Conservation (phyloP, 2,888 invertebrate genomes). For the Pachymerium ferrugineum region DNA sequence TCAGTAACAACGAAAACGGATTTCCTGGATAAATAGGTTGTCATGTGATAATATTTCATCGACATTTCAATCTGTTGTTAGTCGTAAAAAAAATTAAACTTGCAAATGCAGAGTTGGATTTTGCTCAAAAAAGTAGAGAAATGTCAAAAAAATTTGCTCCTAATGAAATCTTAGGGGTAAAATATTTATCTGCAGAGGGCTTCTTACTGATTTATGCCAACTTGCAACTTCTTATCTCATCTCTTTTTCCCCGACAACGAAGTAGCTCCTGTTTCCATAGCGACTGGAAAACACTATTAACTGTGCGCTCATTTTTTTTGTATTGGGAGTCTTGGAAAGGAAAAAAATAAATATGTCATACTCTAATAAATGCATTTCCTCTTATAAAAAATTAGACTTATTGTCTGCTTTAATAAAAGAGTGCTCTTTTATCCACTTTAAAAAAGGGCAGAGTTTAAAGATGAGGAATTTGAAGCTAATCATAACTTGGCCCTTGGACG, state of each 20-base stretch:
- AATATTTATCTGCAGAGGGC: neutral
- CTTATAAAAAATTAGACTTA: too few relatives aligned
- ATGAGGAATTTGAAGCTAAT: conserved; percentile 5
- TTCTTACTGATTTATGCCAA: neutral
- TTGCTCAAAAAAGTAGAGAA: too few relatives aligned
- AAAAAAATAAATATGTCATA: neutral
- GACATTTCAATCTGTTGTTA: neutral
- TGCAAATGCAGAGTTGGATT: too few relatives aligned
- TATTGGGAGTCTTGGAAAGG: neutral
- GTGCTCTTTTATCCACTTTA: too few relatives aligned
- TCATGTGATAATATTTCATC: neutral
- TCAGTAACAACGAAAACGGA: neutral
- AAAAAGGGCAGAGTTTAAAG: neutral
- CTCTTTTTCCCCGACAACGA: neutral
- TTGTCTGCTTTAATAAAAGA: too few relatives aligned
- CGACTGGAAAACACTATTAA: neutral
- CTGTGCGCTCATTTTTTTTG: neutral
- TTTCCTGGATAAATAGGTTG: neutral
- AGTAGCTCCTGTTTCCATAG: neutral
- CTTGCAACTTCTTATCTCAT: neutral
- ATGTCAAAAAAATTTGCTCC: too few relatives aligned
- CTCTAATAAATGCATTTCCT: neutral
- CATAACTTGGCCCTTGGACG: neutral
- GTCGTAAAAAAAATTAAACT: neutral
- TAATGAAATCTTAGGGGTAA: neutral